A percentile compares a stretch with the other conserved stretches of the same genome.
These are phyloP conservation scores for Sarcoramphus papa DNA, from an alignment of 2,797 vertebrate genomes.

Conservation along the genomic window DNA sequence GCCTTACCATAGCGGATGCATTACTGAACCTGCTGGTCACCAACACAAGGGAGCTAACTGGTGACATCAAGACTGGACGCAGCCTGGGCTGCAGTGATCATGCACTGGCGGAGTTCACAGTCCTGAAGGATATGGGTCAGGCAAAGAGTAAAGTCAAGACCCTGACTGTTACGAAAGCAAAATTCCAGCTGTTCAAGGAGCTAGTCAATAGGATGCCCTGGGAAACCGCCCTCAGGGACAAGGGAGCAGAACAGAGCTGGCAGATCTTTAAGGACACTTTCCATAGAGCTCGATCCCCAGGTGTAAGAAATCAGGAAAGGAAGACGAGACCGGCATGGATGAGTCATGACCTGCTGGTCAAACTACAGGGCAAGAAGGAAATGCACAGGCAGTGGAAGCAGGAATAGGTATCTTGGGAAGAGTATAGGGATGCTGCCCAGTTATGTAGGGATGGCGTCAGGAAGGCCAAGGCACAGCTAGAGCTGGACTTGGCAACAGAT, in stretches of 20 bases:
- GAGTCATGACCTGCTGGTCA: no score
- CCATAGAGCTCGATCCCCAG: not conserved
- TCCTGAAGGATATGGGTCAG: not conserved
- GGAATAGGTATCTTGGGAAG: no score
- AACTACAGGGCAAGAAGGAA: no score
- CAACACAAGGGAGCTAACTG: not conserved
- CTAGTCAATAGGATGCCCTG: not conserved
- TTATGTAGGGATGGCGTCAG: no score
- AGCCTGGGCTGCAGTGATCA: not conserved
- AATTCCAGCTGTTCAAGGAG: not conserved
- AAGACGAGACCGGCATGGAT: no score
- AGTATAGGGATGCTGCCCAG: no score
- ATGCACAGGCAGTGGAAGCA: no score
- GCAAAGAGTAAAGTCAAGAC: not conserved
- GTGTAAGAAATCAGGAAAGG: no score
- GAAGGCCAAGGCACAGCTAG: no score
- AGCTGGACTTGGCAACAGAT: no score
- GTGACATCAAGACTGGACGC: not conserved
- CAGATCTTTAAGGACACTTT: not conserved
- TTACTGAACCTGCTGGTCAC: not conserved
- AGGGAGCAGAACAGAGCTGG: not conserved
- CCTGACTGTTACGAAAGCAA: not conserved
- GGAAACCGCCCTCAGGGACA: not conserved
- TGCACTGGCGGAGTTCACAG: not conserved
- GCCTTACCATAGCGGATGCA: not conserved